Conservation (phyloP, 2,888 invertebrate genomes). For the Clivina fossor region DNA sequence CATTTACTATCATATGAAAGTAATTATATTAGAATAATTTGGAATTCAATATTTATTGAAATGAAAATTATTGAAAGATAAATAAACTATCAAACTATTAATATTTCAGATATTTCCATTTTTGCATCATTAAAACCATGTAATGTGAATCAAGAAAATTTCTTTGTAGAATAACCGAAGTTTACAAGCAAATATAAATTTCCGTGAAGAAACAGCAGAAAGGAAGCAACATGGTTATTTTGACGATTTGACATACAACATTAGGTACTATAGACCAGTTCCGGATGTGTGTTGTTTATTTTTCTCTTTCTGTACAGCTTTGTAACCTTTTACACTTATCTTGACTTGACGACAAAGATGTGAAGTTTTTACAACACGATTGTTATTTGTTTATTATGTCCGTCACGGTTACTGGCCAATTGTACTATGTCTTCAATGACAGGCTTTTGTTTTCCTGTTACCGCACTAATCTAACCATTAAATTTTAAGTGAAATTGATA, state of each 20-base stretch:
- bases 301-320: slow-evolving; percentile 30
- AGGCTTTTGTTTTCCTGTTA: no score
- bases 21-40: no score
- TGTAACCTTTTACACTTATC: slow-evolving; percentile 33
- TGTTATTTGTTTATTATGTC: slow-evolving; percentile 32
- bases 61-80: neutral
- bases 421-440: no score
- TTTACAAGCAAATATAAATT: neutral
- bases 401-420: no score
- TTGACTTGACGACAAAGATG: slow-evolving; percentile 16
- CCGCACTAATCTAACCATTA: no score
- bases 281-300: slow-evolving; percentile 34
- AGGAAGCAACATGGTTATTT: slow-evolving; percentile 23
- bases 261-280: no score
- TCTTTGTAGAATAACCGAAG: slow-evolving; percentile 10
- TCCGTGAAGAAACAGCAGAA: no score
- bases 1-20: no score
- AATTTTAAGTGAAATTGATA: no score
- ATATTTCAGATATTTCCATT: no score
- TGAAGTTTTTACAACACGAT: slow-evolving; percentile 30
- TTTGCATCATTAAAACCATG: neutral
- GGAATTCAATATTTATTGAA: no score
- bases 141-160: neutral
- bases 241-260: slow-evolving; percentile 21
- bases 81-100: no score